Evolutionary conservation across 2,797 vertebrate genomes (phyloP), one percentile per base, ranked within the genome.

Genomic region (Linurgus olivaceus): DNA sequence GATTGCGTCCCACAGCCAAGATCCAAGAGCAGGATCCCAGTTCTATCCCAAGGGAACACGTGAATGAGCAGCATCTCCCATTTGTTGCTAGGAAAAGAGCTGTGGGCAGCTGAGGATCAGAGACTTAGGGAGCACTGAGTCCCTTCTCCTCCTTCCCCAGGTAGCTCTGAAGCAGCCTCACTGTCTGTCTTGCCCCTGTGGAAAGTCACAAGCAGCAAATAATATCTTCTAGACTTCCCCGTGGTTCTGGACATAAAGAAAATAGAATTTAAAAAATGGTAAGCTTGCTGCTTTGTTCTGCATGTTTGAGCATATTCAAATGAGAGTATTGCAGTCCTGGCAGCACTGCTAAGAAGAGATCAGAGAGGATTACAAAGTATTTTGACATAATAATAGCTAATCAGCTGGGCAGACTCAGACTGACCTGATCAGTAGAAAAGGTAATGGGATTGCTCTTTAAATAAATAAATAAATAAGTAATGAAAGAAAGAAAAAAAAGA

Each of bases 361-460:
- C 94, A 93, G 79, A 71, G 92, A 82, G 88, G 80, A 94, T 96
- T 96, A 90, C 24, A 9, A 63, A 90, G 91, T 94, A 88, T 96
- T 95, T 94, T 94, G 80, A 91, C 73, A 94, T 71, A 80, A 73
- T 88, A 95, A 88, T 90, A 94, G 93, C 76, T 96, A 96, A 94
- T 94, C 88, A 95, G 55, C 85, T 88, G 87, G 33, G n/a, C 51
- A 90, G 88, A 90, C 45, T 94, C 76, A 73, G 70, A 63, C 75
- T 95, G 85, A 84, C 84, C 52, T 33, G 92, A 88, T 74, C 92
- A 89, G 67, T 79, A 70, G 70, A 67, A 95, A 93, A 96, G 67
- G 77, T 94, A 96, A 95, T 87, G 86, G 19, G 86, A 95, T 94
- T 96, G 71, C 57, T 80, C 38, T 18, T 2, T 31, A 76, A 79